phyloP scores from a whole-genome alignment of 2,113 vertebrate genomes.

The Uropsilus gracilis region DNA sequence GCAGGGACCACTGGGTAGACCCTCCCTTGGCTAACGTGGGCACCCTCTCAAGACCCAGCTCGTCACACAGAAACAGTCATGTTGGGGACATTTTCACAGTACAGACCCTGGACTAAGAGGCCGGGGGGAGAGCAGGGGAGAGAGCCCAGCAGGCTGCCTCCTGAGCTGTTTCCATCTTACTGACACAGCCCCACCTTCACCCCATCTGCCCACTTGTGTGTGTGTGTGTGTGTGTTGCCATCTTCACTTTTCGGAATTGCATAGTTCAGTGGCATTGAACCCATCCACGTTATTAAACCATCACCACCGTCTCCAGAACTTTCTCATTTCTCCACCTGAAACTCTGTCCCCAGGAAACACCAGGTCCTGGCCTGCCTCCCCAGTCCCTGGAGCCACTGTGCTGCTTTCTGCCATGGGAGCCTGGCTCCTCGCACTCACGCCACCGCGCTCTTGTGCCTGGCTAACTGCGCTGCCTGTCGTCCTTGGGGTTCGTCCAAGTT shows the following conservation, averaged over 20 bases:
- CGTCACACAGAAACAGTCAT: fast-evolving
- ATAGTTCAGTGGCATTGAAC: fast-evolving
- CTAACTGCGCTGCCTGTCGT: neutral
- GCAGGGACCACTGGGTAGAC: fast-evolving
- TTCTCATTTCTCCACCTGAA: neutral
- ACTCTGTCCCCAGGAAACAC: neutral
- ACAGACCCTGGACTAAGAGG: neutral
- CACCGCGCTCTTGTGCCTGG: neutral
- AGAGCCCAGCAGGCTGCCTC: neutral
- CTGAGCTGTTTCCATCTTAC: fast-evolving
- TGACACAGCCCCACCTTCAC: neutral
- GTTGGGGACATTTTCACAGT: neutral
- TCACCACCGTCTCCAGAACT: neutral
- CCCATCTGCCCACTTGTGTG: neutral
- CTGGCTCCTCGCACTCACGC: too few species aligned
- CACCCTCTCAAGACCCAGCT: neutral
- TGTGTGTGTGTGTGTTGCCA: neutral
- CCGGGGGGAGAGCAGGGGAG: neutral
- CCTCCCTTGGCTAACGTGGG: fast-evolving
- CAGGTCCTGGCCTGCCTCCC: fast-evolving
- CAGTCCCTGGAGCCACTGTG: neutral
- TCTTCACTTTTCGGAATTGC: fast-evolving
- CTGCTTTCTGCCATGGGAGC: neutral
- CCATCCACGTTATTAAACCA: fast-evolving
- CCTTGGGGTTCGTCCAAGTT: neutral